Conservation (phyloP, 2,797 vertebrate genomes). For the Allobates femoralis region DNA sequence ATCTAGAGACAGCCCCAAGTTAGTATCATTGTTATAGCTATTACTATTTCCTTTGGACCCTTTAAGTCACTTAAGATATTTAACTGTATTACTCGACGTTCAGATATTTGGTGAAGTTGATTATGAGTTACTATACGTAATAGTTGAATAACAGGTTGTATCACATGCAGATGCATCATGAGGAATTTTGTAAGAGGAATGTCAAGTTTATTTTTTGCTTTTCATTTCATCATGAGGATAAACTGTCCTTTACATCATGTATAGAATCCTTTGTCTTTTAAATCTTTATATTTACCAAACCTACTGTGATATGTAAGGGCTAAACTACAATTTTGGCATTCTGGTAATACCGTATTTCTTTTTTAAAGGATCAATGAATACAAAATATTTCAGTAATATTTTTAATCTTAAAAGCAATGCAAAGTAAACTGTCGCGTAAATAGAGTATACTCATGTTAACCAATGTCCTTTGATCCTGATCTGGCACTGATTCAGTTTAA, state of each 20-base stretch:
- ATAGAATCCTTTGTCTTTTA: not conserved
- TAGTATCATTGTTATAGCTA: not conserved
- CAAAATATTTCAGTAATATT: no score
- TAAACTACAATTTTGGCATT: not conserved
- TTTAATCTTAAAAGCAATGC: no score
- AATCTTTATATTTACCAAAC: not conserved
- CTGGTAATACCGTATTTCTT: no score
- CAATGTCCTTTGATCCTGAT: no score
- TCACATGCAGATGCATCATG: not conserved
- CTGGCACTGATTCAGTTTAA: no score
- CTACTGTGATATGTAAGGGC: not conserved
- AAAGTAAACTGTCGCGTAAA: no score
- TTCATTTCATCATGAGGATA: conserved; percentile 1
- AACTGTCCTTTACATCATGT: not conserved
- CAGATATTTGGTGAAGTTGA: not conserved
- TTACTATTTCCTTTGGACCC: not conserved
- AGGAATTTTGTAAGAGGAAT: not conserved
- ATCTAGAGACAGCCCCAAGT: not conserved
- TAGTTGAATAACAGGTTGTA: conserved; percentile 24
- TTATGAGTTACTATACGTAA: not conserved
- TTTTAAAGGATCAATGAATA: no score
- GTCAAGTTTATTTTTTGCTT: conserved; percentile 11
- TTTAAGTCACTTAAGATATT: not conserved
- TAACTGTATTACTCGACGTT: not conserved
- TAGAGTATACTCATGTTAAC: no score